Base-by-base conservation (phyloP, 2,113 vertebrate genomes). In the Mungos mungo region DNA sequence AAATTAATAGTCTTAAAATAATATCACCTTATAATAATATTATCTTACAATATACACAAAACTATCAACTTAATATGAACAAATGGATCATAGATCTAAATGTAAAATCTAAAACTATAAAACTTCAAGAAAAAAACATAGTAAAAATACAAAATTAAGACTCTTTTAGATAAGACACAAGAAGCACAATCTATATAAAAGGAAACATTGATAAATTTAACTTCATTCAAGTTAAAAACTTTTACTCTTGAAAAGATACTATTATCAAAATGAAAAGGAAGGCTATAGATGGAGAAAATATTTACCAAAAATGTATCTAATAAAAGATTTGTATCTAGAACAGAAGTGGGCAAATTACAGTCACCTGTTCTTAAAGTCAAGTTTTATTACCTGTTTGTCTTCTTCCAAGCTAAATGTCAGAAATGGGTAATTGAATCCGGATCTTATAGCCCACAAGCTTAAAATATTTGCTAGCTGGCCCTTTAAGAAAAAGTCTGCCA, bases 271-370 rank as follows among this genome's bases (percentile, higher is more conserved):
- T 77, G 71, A 90, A 93, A 82, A 38, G 9, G 57, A 84, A 93
- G 50, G 5, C 27, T 63, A 89, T 5, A 84, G 12, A 77, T 83
- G 29, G 7, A 83, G 71, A 93, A 89, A 89, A 93, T 60, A 93
- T 84, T 38, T 76, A 50, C 60, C n/a, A 87, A 45, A 85, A 5
- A 33, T 74, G 13, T 45, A 52, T 31, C 60, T 69, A 33, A 82
- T 69, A 84, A 89, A 77, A 69, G 23, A 79, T 5, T 69, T 96
- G 23, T 71, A 77, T 79, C 69, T 69, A 93, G 85, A 96, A 71
- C 10, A 89, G 25, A 89, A 50, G 25, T 79, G 31, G 8, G 19
- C 35, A 84, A 77, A 84, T 84, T 69, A 93, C 2, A 77, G 69
- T 33, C 38, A 33, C 47, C 50, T 69, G 4, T 19, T 47, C 71